Base-by-base conservation (phyloP, 2,113 vertebrate genomes). In the Clupea harengus region DNA sequence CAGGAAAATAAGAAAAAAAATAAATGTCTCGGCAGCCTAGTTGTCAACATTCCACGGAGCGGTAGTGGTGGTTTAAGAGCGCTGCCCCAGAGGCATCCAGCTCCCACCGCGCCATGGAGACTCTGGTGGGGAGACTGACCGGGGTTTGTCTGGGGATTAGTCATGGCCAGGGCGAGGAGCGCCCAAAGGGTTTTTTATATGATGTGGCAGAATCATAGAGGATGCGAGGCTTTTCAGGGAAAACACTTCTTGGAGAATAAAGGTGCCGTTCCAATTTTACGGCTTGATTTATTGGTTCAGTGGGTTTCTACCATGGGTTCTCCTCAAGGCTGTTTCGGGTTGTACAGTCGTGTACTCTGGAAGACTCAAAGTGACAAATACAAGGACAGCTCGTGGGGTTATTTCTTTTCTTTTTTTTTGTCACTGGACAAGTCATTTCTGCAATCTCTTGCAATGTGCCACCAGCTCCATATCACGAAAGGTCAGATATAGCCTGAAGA, bases 131-230 rank as follows among this genome's bases (percentile, higher is more conserved):
- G 28, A 78, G 72, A 78, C 28, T 32, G 28, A 32, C 28, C 72
- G 72, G 39, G 32, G 28, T 78, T 78, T 44, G 72, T 78, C 72
- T 78, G 72, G 72, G 72, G 72, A 39, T 78, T 39, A 78, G 72
- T 78, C 72, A 39, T 32, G 11, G 15, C 7, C 39, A 39, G 2
- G 2, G 39, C 39, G 39, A 39, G 39, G 39, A 39, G 39, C 39
- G 39, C 28, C 25, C n/a, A 11, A 78, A 11, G 28, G 25, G 10
- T 39, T 13, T 15, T 75, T 39, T 78, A 17, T 39, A 32, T 78
- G 72, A 78, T 78, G 72, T 39, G 28, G 72, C 72, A 39, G 2
- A 78, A 13, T 78, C 25, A 4, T 32, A 32, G 72, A 44, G 54
- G 54, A 60, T 22, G 54, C 18, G 6, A 60, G 72, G 4, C 72